A percentile compares a stretch with the other conserved stretches of the same genome.
Conservation (phyloP, 2,113 vertebrate species). For the Cynopterus brachyotis region DNA sequence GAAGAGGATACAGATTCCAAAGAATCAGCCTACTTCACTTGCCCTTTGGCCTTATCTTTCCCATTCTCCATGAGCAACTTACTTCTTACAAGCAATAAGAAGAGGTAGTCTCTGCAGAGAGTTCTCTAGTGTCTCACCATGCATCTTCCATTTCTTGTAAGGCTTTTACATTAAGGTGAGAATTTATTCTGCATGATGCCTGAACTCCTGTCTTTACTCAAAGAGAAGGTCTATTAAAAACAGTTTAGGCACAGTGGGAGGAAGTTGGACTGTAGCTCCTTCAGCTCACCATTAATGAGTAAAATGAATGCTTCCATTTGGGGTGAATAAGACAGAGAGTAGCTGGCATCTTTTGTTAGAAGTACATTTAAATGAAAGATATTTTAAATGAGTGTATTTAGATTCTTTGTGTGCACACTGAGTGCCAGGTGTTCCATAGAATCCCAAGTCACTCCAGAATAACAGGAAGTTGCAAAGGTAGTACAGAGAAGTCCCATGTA, state of each 20-base stretch:
- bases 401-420: conserved; percentile 25
- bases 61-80: conserved; percentile 11
- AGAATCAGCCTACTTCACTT: background rate
- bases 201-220: conserved; percentile 54
- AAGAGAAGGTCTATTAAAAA: conserved; percentile 58
- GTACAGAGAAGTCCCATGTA: background rate
- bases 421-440: background rate
- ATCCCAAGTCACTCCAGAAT: conserved; percentile 14
- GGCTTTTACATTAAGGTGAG: conserved; percentile 59
- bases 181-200: conserved; percentile 50
- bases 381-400: conserved; percentile 9
- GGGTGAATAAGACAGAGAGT: conserved; percentile 10
- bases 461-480: background rate
- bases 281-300: conserved; percentile 51
- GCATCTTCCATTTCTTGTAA: conserved; percentile 55
- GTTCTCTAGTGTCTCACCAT: conserved; percentile 29
- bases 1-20: background rate
- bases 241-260: conserved; percentile 47
- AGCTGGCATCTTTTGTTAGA: conserved; percentile 48
- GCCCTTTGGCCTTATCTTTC: conserved; percentile 7
- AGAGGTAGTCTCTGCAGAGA: conserved; percentile 12
- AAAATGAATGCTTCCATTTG: conserved; percentile 53
- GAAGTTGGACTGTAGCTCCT: conserved; percentile 32
- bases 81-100: conserved; percentile 1
- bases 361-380: conserved; percentile 46